Base-by-base conservation (phyloP, 2,113 vertebrate species). In the Falco punctatus region DNA sequence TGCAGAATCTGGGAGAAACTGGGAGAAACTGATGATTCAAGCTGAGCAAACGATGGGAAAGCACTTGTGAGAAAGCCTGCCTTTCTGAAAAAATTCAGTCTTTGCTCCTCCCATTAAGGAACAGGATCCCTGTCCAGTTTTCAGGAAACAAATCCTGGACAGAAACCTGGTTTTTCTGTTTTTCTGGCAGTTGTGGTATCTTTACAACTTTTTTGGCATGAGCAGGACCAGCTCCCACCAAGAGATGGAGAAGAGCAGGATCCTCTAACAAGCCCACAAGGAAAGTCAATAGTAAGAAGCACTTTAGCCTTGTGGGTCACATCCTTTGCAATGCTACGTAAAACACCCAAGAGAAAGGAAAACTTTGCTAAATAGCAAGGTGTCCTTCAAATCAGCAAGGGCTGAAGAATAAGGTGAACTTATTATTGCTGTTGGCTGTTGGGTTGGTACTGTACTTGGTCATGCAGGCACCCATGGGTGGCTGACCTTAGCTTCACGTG, bases 81-180 rank as follows among this genome's bases (percentile, higher is more conserved):
- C n/a, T 42, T 71, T 23, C 38, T 2, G 0, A 83, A 19, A 0
- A 0, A 8, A 59, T 67, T 66, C 9, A 0, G 6, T 17, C 9
- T 46, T 23, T 1, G 30, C 81, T 89, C 17, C 23, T 91, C 42
- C 69, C 3, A 0, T 28, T 9, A 66, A 58, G 42, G 2, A 21
- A 22, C 57, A 33, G 59, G 52, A 6, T 3, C 38, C 7, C 46
- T 26, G 21, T 33, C 40, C 80, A 70, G 42, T 22, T 62, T 83
- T 69, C 33, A 32, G 52, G 35, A 28, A 75, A 81, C 33, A 27
- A 19, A 67, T 8, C 72, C 35, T 49, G 32, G 33, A 10, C 17
- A 58, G 40, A 79, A 87, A 67, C 9, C 5, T 15, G 2, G 1
- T 2, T 51, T 79, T 79, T 15, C 38, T 79, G 10, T 58, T 90